Evolutionary conservation across 2,888 invertebrate species (phyloP), one percentile per base, ranked within the genome.

Genomic region (Maniola hyperantus): DNA sequence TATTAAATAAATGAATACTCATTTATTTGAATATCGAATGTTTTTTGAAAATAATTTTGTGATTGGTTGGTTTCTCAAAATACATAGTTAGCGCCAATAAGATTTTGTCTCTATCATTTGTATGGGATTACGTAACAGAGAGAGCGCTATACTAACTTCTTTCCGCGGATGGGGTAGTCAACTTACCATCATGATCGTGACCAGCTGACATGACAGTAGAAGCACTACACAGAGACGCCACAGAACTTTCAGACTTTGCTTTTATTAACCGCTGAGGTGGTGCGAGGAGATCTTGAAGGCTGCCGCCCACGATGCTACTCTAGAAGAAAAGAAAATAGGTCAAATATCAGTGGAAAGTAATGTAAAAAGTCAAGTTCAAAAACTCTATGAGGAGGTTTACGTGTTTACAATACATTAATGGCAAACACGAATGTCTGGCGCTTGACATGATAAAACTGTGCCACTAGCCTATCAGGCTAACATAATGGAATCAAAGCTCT

Each of bases 221-320:
- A 4, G 91, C 86, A 39, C 91, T 91, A 71, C 92, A 92, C 0
- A 92, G 91, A 0, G 94, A 94, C 0, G 95, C 95, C 18, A 98
- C 93, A 0, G 97, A 97, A 66, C 97, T 97, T 85, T 98, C 97
- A 0, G 97, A 97, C 89, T 97, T 97, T 10, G 97, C 97, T 85
- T 98, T 98, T 72, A 97, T 97, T 73, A 98, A 93, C 53, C 97
- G 93, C 74, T 94, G 95, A 2, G 94, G 93, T 4, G 95, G 95
- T n/a, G 83, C 77, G 72, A 96, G 93, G 58, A 96, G 86, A 76
- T 96, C 96, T 85, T 96, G 96, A 15, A 96, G 88, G 73, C 96
- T 96, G 34, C 63, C 63, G 10, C 63, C 63, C 44, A 63, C 63
- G 18, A 83, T 76, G 15, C 83, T 85, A 59, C 77, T 84, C 90